Evolutionary conservation across 1,140 invertebrate genomes (phyloP), one percentile per base, ranked within the genome.

Genomic region (Zaprionus davidi): DNA sequence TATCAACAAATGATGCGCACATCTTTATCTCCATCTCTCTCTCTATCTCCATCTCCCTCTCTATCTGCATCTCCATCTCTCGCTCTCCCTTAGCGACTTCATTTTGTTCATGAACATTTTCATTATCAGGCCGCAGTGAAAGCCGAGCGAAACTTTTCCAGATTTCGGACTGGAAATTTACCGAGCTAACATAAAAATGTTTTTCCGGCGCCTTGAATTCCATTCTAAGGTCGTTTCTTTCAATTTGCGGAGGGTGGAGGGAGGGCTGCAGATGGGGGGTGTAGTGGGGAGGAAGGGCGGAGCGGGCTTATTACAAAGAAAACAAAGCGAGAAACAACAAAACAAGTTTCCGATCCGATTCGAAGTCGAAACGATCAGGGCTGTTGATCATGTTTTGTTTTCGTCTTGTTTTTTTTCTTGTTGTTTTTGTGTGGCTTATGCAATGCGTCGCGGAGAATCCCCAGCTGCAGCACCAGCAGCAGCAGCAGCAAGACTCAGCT

Each of bases 171-270:
- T 86, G 82, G 82, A 85, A 85, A 86, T 66, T 86, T 76, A 69
- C 71, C 71, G 44, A 69, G 65, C 22, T 51, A 22, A 4, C 36
- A 38, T 38, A 17, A 34, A 28, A 71, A 46, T 63, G 41, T 64
- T 74, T 75, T 82, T 78, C 79, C 74, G 64, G 70, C 46, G 78
- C 78, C 82, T 85, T 82, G 83, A 86, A 73, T 79, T 69, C 38
- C 36, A 87, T 86, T 85, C 82, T 85, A 85, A 87, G 83, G 79
- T 85, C 81, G 74, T 70, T 65, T 69, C 63, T 28, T 72, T 53
- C 41, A 46, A 3, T 6, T 9, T 17, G n/a, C n/a, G 41, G 41
- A 6, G 41, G n/a, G 41, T 7, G 41, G 3, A 34, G 31, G 31
- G 9, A 31, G 7, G 28, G 28, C 28, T 3, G 1, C 0, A 7